Base-by-base conservation (phyloP, 2,888 invertebrate genomes). In the Ceriagrion tenellum region DNA sequence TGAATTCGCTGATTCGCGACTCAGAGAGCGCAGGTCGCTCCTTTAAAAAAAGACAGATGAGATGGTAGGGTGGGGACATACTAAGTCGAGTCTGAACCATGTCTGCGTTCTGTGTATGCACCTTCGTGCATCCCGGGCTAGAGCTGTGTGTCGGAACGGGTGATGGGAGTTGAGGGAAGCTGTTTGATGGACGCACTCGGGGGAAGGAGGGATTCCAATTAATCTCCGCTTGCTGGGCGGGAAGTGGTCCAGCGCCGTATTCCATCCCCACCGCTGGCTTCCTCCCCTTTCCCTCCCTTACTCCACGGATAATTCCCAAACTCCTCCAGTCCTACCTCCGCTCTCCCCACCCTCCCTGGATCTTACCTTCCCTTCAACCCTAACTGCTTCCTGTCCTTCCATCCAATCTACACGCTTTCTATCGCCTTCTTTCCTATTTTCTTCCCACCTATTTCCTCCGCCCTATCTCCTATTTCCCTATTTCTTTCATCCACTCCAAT, bases 221-320 rank as follows among this genome's bases (percentile, higher is more conserved):
- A 81, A 81, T 81, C 81, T 81, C 23, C 81, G 81, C 81, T 81
- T 35, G 81, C n/a, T 81, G 81, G 81, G 35, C 81, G 81, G 81
- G 35, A 81, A 81, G 81, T 81, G 81, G 81, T 81, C 81, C 81
- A 35, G 35, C 81, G n/a, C n/a, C 35, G 30, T n/a, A 26, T n/a
- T 6, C 10, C 69, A 12, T 26, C 69, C 69, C n/a, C 69, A n/a
- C n/a, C 69, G 10, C 69, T n/a, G 69, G 69, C n/a, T n/a, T 69
- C n/a, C n/a, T 6, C 69, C n/a, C 20, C 69, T 26, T 16, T 56
- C 59, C 3, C 59, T 3, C 59, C 18, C 16, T 16, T 16, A 1
- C 47, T 47, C 2, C 47, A 47, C 47, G 47, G 47, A 47, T 47
- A 47, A 47, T 47, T 47, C 47, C 47, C 47, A 47, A 47, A 47